These are phyloP conservation scores for Kryptopterus vitreolus DNA, from an alignment of 2,797 vertebrate species.

Conservation along the genomic window DNA sequence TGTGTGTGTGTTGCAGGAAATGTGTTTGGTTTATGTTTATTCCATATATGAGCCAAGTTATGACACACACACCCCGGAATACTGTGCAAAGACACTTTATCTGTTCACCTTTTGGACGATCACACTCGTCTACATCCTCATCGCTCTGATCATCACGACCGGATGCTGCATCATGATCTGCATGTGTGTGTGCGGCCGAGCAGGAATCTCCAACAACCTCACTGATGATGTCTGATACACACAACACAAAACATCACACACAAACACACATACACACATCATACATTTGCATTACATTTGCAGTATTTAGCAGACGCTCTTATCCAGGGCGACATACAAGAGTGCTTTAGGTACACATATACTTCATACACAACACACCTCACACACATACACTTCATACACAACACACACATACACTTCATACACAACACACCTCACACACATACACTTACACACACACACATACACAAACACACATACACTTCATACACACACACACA, in stretches of 20 bases:
- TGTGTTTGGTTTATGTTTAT: constrained; percentile 64
- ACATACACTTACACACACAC: no score
- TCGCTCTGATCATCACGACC: constrained; percentile 48
- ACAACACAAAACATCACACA: neutral
- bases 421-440: no score
- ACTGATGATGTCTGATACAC: constrained; percentile 47
- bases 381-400: no score
- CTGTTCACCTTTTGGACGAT: constrained; percentile 64
- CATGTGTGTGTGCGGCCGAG: constrained; percentile 49
- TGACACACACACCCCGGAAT: fast-evolving
- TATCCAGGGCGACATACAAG: no score
- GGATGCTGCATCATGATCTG: constrained; percentile 56
- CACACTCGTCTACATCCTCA: constrained; percentile 56
- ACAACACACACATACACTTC: no score
- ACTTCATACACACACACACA: no score
- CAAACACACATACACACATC: neutral
- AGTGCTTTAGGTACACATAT: no score
- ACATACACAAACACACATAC: no score
- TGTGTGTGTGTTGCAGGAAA: constrained; percentile 53
- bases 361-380: no score
- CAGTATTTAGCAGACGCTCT: no score
- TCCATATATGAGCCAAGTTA: constrained; percentile 59
- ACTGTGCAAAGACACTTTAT: constrained; percentile 60
- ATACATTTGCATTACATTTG: no score
- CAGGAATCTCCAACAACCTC: neutral